phyloP scores from a whole-genome alignment of 2,888 invertebrate genomes.

The Thelaira solivaga region DNA sequence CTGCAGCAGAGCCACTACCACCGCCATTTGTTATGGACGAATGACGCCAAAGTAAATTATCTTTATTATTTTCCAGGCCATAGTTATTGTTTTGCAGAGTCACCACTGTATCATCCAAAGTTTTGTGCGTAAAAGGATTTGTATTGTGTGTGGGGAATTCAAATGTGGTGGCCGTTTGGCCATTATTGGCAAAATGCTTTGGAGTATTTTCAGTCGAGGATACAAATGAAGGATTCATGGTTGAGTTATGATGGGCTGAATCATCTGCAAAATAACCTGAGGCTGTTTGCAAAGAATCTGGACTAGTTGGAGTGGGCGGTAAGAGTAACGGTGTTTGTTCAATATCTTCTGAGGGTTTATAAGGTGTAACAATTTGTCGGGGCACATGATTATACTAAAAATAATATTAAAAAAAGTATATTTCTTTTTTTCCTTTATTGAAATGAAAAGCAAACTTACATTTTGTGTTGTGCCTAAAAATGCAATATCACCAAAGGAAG shows the following conservation, averaged over 20 bases:
- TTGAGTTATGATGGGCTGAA: conserved; percentile 67
- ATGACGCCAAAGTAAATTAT: conserved; percentile 53
- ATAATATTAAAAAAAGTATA: too few species aligned
- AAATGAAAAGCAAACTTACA: conserved; percentile 67
- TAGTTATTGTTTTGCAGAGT: conserved; percentile 75
- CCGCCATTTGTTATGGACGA: conserved; percentile 50
- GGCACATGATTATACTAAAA: conserved; percentile 86
- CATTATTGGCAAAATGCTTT: conserved; percentile 68
- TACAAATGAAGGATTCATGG: conserved; percentile 76
- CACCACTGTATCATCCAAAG: conserved; percentile 66
- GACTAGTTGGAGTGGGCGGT: conserved; percentile 78
- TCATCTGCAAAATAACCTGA: conserved; percentile 76
- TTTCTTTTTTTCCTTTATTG: too few species aligned
- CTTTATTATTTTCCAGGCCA: conserved; percentile 68
- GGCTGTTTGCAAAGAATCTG: conserved; percentile 77
- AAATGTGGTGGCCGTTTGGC: conserved; percentile 72
- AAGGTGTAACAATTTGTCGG: conserved; percentile 91
- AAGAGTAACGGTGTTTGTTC: conserved; percentile 83
- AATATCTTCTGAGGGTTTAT: conserved; percentile 90
- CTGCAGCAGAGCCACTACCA: conserved; percentile 56
- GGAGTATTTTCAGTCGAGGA: conserved; percentile 77
- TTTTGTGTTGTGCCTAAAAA: conserved; percentile 78
- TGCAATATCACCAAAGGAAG: conserved; percentile 95
- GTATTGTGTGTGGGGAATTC: conserved; percentile 72
- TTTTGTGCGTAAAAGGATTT: conserved; percentile 74